Conservation (phyloP, 2,888 invertebrate genomes). For the Polia nebulosa region DNA sequence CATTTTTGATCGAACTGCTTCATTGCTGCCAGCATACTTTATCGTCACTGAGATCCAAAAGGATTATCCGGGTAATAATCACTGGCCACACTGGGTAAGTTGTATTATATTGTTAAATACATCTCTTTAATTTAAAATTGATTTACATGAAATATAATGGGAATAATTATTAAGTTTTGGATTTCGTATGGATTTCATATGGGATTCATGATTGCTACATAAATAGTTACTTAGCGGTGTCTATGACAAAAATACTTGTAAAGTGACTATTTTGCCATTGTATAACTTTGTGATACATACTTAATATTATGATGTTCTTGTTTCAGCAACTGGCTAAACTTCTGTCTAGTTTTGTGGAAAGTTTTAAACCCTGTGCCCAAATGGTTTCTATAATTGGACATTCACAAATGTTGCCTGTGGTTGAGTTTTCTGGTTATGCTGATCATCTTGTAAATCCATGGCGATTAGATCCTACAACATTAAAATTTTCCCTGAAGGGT, state of each 20-base stretch:
- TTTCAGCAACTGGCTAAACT: constrained; percentile 95
- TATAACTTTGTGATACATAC: not conserved
- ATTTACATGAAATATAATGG: not conserved
- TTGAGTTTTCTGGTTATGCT: constrained; percentile 97
- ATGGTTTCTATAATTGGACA: constrained; percentile 98
- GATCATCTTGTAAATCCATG: constrained; percentile 98
- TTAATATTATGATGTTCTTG: constrained; percentile 32
- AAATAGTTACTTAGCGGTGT: not conserved
- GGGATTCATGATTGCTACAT: not conserved
- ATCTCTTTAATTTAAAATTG: not conserved
- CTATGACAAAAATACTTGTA: not conserved
- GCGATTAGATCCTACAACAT: constrained; percentile 96
- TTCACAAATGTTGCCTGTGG: constrained; percentile 97
- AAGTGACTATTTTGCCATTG: not conserved
- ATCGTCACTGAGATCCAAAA: constrained; percentile 99
- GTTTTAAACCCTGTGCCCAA: constrained; percentile 98
- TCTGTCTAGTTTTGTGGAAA: constrained; percentile 97
- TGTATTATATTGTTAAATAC: not conserved
- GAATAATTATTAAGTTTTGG: not conserved
- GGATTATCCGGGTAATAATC: constrained; percentile 94
- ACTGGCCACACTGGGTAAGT: constrained; percentile 97
- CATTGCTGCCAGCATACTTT: constrained; percentile 98
- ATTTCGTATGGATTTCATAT: not conserved
- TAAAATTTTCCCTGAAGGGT: constrained; percentile 92
- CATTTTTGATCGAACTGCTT: constrained; percentile 98